Base-by-base conservation (phyloP, 2,113 vertebrate species). In the Zosterops lateralis region DNA sequence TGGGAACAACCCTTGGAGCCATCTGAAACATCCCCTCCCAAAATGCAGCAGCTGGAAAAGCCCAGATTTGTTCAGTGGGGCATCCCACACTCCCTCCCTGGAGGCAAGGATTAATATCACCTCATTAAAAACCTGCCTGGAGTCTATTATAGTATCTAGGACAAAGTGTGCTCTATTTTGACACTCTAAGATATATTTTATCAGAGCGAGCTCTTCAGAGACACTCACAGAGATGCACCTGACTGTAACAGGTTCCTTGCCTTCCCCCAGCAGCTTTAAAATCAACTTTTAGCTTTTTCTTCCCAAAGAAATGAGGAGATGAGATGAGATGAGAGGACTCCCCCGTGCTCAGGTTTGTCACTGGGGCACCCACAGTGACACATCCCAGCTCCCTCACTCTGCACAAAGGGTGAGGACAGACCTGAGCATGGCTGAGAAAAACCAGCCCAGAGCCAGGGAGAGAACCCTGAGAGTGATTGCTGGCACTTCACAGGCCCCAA, bases 141-240 rank as follows among this genome's bases (percentile, higher is more conserved):
- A 86, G 89, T 89, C 94, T 95, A 91, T 96, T 95, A 70, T 21
- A 22, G 91, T 92, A 96, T 95, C 94, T 94, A 84, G 95, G 95
- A 96, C 92, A 89, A 93, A 93, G 66, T 19, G 89, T 96, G 95
- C 94, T 88, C 87, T 93, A 9, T 93, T 96, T 89, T 93, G 92
- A 92, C 92, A 87, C 77, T 80, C 86, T 12, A 14, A 92, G 92
- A 87, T 82, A 22, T 11, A 89, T 89, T 91, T 95, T 92, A 93
- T 92, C 89, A 67, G 89, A 81, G 89, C 10, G 4, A 88, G 51
- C 89, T 95, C 80, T 90, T 90, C 83, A 92, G 95, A 90, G 90
- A 89, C 77, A 17, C 86, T 85, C 81, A 1, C 87, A 87, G 73
- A 68, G 84, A 78, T 61, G 65, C 73, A 68, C 65, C 76, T 74